Evolutionary conservation across 1,140 invertebrate species (phyloP), one percentile per base, ranked within the genome.

Genomic region (Pseudomyrmex cubaensis): DNA sequence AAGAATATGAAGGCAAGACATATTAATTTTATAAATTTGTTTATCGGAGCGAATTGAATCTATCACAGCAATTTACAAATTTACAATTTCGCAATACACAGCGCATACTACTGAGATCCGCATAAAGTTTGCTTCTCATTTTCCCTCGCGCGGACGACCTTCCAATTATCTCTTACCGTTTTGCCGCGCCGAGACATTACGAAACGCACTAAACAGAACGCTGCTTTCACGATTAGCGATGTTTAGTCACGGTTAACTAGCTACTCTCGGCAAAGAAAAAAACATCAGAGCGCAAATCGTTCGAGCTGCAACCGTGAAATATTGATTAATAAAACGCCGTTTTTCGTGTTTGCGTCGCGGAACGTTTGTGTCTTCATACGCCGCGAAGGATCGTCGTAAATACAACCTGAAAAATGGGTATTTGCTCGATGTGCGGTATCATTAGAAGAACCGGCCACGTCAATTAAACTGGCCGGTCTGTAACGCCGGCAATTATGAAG

Each of bases 401-500:
- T 78, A 52, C 15, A n/a, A 4, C 1, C 13, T 59, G 64, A 77
- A 46, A 77, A 77, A 17, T 54, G 13, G 20, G 9, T 22, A 50
- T 2, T 10, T 48, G 66, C 66, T 52, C 64, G 50, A 56, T 35
- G 50, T 13, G 22, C 25, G 74, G 10, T 70, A 70, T 57, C 52
- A 59, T 70, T 78, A 70, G 15, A 59, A 25, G 52, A 57, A 67
- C 52, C 35, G 52, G 20, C 20, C 44, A 15, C 48, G 62, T 66
- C 62, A 69, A 78, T 78, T 78, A 78, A 78, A 69, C 52, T 35
- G 8, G 4, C 54, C 35, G 63, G 52, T 20, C 20, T 69, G 35
- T 69, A 69, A 78, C 75, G 20, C 13, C 15, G 62, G 48, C 54
- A 59, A 80, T 78, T 78, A 78, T 59, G 52, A 69, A 70, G 22